Conservation (phyloP, 2,888 invertebrate genomes). For the Tenthredo scrophulariae region DNA sequence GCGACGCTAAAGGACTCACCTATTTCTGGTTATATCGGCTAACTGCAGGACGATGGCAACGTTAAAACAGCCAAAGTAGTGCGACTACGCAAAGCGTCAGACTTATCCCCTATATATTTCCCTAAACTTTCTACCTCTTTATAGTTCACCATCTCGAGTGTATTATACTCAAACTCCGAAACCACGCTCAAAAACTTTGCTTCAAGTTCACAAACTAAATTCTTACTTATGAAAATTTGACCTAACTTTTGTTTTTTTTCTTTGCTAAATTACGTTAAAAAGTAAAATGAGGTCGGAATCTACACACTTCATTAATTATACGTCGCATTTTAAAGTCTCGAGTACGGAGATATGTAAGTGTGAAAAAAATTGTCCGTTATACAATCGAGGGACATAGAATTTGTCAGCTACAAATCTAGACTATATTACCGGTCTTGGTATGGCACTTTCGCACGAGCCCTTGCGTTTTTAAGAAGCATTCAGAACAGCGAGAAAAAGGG, state of each 20-base stretch:
- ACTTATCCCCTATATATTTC: neutral
- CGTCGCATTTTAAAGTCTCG: neutral
- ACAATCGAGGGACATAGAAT: neutral
- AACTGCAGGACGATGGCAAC: neutral
- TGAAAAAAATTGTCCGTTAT: neutral
- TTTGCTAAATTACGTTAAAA: too few relatives aligned
- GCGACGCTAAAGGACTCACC: slow-evolving; percentile 25
- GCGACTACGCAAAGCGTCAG: neutral
- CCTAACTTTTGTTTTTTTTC: too few relatives aligned
- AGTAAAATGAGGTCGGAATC: neutral
- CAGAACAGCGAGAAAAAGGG: slow-evolving; percentile 44
- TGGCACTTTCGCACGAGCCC: slow-evolving; percentile 25
- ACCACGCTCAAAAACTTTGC: neutral
- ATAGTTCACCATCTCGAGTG: neutral
- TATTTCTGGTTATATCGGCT: neutral
- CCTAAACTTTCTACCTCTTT: neutral
- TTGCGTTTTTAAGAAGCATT: slow-evolving; percentile 41
- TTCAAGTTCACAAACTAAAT: neutral
- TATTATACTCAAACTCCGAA: neutral
- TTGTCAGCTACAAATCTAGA: slow-evolving; percentile 21
- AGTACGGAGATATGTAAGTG: neutral
- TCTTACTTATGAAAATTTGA: neutral
- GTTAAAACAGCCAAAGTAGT: slow-evolving; percentile 9
- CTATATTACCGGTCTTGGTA: neutral
- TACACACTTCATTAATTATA: neutral